Evolutionary conservation across 2,113 vertebrate genomes (phyloP).

Genomic region (Heloderma charlesbogerti): DNA sequence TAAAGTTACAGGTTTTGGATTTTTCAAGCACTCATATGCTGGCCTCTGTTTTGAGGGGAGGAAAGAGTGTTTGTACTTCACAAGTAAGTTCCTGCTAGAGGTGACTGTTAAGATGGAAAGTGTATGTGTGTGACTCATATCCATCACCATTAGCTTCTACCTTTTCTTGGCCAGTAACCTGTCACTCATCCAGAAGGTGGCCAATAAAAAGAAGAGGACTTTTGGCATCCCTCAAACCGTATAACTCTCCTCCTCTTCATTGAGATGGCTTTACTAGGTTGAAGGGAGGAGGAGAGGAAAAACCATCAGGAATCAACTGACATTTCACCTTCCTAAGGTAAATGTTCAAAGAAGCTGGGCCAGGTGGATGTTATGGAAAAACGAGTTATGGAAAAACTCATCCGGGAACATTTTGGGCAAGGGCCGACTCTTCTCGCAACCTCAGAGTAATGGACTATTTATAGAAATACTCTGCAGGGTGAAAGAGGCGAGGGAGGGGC

Average conservation of each 20-base stretch:
- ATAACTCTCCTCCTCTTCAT: slow-evolving; percentile 20
- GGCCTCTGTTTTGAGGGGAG: neutral
- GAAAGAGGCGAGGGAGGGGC: neutral
- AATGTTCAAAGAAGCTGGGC: neutral
- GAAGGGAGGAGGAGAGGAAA: neutral
- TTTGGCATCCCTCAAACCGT: slow-evolving; percentile 14
- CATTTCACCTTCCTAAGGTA: slow-evolving; percentile 13
- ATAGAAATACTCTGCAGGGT: neutral
- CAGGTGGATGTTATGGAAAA: neutral
- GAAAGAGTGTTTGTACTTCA: slow-evolving; percentile 43
- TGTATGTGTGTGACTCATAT: slow-evolving; percentile 47
- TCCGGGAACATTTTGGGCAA: neutral
- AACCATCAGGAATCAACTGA: neutral
- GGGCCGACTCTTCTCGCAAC: neutral
- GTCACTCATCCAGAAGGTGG: neutral
- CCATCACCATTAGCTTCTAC: slow-evolving; percentile 30
- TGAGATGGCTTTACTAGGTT: slow-evolving; percentile 19
- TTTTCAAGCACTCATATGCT: neutral
- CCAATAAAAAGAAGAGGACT: slow-evolving; percentile 10
- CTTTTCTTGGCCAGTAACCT: slow-evolving; percentile 31
- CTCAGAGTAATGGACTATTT: neutral
- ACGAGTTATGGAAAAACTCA: neutral
- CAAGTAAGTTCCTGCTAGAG: slow-evolving; percentile 49
- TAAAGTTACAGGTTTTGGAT: neutral
- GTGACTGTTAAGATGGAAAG: slow-evolving; percentile 58